Conservation (phyloP, 2,113 vertebrate species). For the Gallinago paraguaiae region DNA sequence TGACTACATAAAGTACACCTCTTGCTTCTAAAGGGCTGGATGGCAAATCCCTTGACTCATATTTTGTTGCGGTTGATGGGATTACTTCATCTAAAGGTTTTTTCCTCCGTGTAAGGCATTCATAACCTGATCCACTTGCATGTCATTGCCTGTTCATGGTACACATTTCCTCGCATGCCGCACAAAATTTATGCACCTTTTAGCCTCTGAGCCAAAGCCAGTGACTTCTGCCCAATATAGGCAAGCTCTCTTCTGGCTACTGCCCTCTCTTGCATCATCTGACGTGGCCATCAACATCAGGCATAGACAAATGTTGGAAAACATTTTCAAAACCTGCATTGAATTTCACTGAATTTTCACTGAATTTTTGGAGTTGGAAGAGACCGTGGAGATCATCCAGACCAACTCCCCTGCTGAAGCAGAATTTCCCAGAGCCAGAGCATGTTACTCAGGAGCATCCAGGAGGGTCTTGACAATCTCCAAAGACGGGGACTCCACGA, state of each 20-base stretch:
- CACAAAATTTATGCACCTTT: background rate
- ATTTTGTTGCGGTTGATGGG: background rate
- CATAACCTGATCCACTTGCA: background rate
- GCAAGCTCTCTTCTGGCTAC: background rate
- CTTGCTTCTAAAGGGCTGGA: background rate
- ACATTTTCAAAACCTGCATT: background rate
- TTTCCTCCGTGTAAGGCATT: background rate
- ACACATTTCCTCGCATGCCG: background rate
- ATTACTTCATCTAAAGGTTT: background rate
- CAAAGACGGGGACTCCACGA: no score
- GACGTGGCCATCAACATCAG: background rate
- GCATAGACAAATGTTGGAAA: background rate
- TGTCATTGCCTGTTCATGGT: background rate
- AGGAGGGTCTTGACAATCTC: no score
- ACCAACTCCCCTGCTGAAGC: no score
- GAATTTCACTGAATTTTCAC: no score
- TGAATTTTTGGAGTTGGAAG: no score
- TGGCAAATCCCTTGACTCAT: background rate
- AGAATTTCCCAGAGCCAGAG: no score
- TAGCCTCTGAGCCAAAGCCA: background rate
- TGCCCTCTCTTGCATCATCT: background rate
- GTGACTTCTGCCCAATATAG: background rate
- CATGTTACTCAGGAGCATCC: no score
- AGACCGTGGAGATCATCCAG: no score
- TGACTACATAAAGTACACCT: background rate